Conservation (phyloP, 2,113 vertebrate species). For the Hirundichthys speculiger region DNA sequence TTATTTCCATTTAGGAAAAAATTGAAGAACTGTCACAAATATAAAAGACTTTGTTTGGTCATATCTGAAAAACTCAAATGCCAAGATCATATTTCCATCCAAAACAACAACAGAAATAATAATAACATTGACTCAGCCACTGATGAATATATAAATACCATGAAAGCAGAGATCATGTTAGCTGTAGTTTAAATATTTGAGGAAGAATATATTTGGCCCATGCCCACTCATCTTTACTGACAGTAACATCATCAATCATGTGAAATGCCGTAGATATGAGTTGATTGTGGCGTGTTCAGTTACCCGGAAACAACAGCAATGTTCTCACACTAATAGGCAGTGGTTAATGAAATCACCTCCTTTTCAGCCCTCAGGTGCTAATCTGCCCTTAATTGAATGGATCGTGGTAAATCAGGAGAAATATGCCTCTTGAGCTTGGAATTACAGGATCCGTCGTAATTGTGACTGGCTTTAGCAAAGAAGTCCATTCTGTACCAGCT, state of each 20-base stretch:
- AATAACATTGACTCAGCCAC: too few species aligned
- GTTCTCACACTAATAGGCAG: conserved; percentile 59
- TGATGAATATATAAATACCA: too few species aligned
- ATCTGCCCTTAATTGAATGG: conserved; percentile 77
- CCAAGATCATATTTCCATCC: too few species aligned
- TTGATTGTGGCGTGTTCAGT: conserved; percentile 38
- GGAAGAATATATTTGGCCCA: background rate
- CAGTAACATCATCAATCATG: conserved; percentile 17
- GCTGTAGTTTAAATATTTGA: background rate
- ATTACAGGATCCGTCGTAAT: conserved; percentile 70
- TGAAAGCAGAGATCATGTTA: background rate
- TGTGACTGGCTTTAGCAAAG: conserved; percentile 72
- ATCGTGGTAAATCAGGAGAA: conserved; percentile 71
- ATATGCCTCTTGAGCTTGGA: conserved; percentile 63
- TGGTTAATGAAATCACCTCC: conserved; percentile 78
- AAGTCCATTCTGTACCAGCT: conserved; percentile 61
- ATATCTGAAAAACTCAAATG: too few species aligned
- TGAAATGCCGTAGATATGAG: background rate
- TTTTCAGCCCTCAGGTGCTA: conserved; percentile 75
- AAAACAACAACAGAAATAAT: too few species aligned
- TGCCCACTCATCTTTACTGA: conserved; percentile 5
- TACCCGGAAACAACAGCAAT: conserved; percentile 55
- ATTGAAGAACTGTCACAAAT: too few species aligned
- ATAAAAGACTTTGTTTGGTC: too few species aligned
- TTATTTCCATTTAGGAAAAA: too few species aligned